Percentiles rank a stretch among this genome's conserved stretches.
phyloP scores from a whole-genome alignment of 2,888 invertebrate genomes.

The Scaptomyza tumidula region DNA sequence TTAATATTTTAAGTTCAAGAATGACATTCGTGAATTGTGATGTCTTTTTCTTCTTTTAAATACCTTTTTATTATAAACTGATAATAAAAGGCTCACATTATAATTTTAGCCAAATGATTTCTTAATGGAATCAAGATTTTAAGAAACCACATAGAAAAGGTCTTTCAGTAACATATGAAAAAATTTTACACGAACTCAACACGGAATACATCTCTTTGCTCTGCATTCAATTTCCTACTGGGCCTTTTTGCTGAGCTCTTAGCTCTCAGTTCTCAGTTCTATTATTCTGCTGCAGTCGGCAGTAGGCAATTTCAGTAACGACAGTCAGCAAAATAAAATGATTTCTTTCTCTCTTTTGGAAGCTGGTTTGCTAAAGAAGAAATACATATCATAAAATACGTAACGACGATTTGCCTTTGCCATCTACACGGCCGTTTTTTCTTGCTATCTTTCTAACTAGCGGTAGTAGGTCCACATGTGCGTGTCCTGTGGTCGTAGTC shows the following conservation, averaged over 20 bases:
- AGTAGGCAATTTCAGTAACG: slow-evolving; percentile 77
- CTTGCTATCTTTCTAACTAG: slow-evolving; percentile 16
- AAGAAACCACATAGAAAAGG: too few species aligned
- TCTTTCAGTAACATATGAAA: too few species aligned
- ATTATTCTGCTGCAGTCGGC: slow-evolving; percentile 28
- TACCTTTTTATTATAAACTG: too few species aligned
- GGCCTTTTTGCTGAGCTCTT: slow-evolving; percentile 15
- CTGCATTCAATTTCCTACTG: slow-evolving; percentile 47
- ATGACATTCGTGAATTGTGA: too few species aligned
- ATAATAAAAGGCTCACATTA: too few species aligned
- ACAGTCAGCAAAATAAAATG: slow-evolving; percentile 77
- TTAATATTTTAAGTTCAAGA: too few species aligned
- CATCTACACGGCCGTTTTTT: slow-evolving; percentile 39
- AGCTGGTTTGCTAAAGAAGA: slow-evolving; percentile 32
- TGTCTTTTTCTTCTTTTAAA: too few species aligned
- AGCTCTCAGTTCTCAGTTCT: neutral
- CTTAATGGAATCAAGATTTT: too few species aligned
- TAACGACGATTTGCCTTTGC: slow-evolving; percentile 76
- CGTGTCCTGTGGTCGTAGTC: slow-evolving; percentile 48
- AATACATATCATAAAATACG: slow-evolving; percentile 72
- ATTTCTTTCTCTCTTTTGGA: slow-evolving; percentile 52
- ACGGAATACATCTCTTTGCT: neutral
- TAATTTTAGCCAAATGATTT: too few species aligned
- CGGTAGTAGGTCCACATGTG: slow-evolving; percentile 48
- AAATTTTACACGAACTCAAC: neutral